phyloP scores from a whole-genome alignment of 2,888 invertebrate genomes.

The Acholoe squamosa region DNA sequence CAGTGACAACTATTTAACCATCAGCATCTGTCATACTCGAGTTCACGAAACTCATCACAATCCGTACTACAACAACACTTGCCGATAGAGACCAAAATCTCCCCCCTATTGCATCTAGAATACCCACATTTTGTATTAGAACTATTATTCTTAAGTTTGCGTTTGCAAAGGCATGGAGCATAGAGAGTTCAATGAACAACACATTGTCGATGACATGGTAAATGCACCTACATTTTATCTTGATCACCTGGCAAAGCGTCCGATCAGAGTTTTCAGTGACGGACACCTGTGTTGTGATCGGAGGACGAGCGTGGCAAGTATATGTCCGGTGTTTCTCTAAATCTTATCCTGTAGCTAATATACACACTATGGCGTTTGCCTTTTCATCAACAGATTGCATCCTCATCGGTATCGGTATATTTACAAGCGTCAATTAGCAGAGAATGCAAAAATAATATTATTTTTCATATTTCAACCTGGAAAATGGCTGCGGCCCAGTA shows the following conservation, averaged over 20 bases:
- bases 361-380: not conserved
- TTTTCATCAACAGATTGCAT: constrained; percentile 20
- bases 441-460: constrained; percentile 63
- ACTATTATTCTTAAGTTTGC: not conserved
- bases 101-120: no score
- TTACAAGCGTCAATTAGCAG: constrained; percentile 40
- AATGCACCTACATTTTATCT: constrained; percentile 50
- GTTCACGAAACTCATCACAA: not conserved
- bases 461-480: constrained; percentile 64
- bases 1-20: not conserved
- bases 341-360: not conserved
- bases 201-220: not conserved
- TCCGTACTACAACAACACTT: not conserved
- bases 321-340: not conserved
- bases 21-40: constrained; percentile 38
- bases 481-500: constrained; percentile 65
- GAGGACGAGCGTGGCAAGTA: constrained; percentile 34
- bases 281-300: constrained; percentile 61
- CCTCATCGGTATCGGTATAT: constrained; percentile 1
- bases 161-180: not conserved
- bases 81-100: not conserved
- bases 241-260: constrained; percentile 58
- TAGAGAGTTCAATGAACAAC: not conserved
- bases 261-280: constrained; percentile 10
- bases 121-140: no score